Evolutionary conservation across 2,797 vertebrate species (phyloP).

Genomic region (Rallus crepitans): DNA sequence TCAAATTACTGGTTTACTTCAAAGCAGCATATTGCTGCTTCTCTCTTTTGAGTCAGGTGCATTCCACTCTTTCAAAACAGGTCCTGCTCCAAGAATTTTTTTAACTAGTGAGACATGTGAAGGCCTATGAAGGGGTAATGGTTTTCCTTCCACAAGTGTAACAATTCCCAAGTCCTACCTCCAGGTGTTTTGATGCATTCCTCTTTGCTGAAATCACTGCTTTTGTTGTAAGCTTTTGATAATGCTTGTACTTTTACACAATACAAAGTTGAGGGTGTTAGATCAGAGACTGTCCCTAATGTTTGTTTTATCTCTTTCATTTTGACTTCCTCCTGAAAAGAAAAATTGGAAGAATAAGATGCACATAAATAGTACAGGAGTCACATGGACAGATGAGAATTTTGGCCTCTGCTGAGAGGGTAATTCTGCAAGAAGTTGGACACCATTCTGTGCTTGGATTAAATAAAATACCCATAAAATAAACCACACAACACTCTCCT

Average conservation of each 20-base stretch:
- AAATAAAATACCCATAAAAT: background rate
- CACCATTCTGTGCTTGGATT: background rate
- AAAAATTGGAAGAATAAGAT: background rate
- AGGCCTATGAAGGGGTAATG: background rate
- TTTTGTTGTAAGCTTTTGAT: background rate
- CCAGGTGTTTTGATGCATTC: conserved; percentile 59
- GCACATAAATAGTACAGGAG: background rate
- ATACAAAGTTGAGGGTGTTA: conserved; percentile 50
- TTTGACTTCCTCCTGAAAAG: conserved; percentile 9
- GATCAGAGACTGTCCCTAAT: background rate
- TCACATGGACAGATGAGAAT: background rate
- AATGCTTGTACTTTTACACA: conserved; percentile 66
- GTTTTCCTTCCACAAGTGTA: background rate
- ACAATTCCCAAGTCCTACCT: conserved; percentile 16
- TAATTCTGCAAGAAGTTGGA: background rate
- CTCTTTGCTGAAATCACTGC: conserved; percentile 45
- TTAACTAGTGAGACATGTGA: background rate
- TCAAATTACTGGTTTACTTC: too few relatives aligned
- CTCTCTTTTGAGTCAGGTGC: too few relatives aligned
- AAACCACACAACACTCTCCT: background rate
- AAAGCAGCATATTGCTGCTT: too few relatives aligned
- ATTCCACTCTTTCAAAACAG: too few relatives aligned
- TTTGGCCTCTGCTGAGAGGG: background rate
- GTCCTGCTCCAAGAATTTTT: background rate
- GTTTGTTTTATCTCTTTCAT: background rate